Base-by-base conservation (phyloP, 2,888 invertebrate genomes). In the Heliconius cydno region DNA sequence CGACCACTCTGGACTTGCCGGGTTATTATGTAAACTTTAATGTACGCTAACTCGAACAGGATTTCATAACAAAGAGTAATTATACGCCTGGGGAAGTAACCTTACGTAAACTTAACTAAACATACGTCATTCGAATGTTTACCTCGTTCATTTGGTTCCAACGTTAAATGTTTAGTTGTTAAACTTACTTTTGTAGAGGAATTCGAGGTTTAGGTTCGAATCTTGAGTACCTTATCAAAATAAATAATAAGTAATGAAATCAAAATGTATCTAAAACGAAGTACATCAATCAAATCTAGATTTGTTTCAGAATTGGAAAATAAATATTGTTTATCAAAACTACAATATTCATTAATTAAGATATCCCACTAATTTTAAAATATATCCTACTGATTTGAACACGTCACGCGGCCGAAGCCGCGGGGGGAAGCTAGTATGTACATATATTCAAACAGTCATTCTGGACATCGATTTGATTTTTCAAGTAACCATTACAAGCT, bases 1-100 rank as follows among this genome's bases (percentile, higher is more conserved):
- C 74, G 88, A 87, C 87, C 87, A 86, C 85, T 87, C 85, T 78
- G 84, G 83, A 84, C 85, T 34, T 34, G 75, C 76, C 86, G 84
- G 87, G 80, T 80, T 83, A 80, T 83, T 83, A 81, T 83, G 83
- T 83, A 83, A 83, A 83, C 83, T 81, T 78, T 81, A 80, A 82
- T 79, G 75, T 80, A 75, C 80, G 79, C 80, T 74, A 75, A 80
- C 82, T 71, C 76, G 78, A 81, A 81, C 82, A 81, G 82, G 81
- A 80, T 84, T 84, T 82, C 80, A 84, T 81, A 82, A 81, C 82
- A 80, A 84, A 80, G 84, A 82, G 82, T 81, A 81, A 82, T 82
- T 82, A 82, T 82, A 80, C 82, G 82, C 81, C 81, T 66, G 81
- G 73, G 79, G 81, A 82, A 82, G 81, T 81, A 78, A 80, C 78